Evolutionary conservation across 2,888 invertebrate species (phyloP).

Genomic region (Aphodius sticticus): DNA sequence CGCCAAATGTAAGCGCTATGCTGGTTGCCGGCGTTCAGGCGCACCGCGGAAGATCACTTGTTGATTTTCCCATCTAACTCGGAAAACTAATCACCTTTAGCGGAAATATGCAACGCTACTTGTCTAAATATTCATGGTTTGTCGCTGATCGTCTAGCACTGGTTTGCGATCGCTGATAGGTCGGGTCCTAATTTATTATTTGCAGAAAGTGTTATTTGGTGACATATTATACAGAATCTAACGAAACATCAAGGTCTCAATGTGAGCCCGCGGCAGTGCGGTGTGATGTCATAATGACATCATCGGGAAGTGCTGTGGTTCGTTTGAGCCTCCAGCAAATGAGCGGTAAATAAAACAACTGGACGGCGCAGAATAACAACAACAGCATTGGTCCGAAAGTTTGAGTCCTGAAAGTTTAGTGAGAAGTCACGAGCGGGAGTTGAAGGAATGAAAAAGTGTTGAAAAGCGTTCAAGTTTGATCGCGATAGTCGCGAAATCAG

Average conservation of each 20-base stretch:
- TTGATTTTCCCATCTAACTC: not conserved
- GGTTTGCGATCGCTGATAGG: not conserved
- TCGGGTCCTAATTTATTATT: not conserved
- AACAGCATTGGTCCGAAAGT: not conserved
- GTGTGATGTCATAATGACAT: slow-evolving; percentile 65
- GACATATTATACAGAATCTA: slow-evolving; percentile 15
- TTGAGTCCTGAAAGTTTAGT: not conserved
- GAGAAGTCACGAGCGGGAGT: not conserved
- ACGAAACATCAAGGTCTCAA: slow-evolving; percentile 56
- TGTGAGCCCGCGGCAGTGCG: slow-evolving; percentile 55
- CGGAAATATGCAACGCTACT: not conserved
- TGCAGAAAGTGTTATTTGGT: slow-evolving; percentile 4
- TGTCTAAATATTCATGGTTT: not conserved
- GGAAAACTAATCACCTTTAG: not conserved
- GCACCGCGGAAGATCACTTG: not conserved
- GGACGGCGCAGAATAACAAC: not conserved
- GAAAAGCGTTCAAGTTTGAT: not conserved
- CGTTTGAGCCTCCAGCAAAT: slow-evolving; percentile 39
- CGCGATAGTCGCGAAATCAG: not conserved
- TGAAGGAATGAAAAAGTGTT: not conserved
- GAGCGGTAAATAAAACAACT: not conserved
- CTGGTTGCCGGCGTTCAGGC: not conserved
- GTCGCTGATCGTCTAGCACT: not conserved
- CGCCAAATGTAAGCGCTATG: not conserved
- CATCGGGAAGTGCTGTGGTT: slow-evolving; percentile 60